Base-by-base conservation (phyloP, 1,140 invertebrate species). In the Drosophila mojavensis region DNA sequence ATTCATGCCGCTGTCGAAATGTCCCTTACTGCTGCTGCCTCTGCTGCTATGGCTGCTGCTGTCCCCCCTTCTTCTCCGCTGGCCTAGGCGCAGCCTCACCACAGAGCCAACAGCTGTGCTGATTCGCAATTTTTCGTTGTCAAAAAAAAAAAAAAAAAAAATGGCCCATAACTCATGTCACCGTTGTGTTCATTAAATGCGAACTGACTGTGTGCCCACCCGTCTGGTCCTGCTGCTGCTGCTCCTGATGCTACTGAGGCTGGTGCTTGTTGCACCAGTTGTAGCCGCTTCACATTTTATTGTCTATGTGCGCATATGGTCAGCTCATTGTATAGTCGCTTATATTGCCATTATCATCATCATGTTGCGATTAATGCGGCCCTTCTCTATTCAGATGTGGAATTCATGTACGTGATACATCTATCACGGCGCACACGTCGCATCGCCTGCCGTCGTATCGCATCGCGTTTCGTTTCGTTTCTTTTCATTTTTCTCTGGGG, bases 221-320 rank as follows among this genome's bases (percentile, higher is more conserved):
- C 59, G 15, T 69, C 59, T 53, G 39, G 17, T 43, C 26, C 51
- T 41, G 13, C 56, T 60, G 26, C 48, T 66, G 28, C 39, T 58
- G 17, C 24, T 51, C 10, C 51, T 61, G 62, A 30, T 30, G 28
- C 28, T 30, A 0, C 20, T 24, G 20, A 24, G 20, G 20, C 20
- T 24, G 20, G 3, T 24, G 20, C 20, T 47, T 17, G 60, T 30
- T 79, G 59, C 53, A 75, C 55, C 72, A 60, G 60, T 69, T 65
- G 45, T 68, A 66, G 59, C 50, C 54, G 66, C 64, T 66, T 75
- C 60, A 56, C 64, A 81, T 82, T 75, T 82, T 64, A 83, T 79
- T 82, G 80, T 83, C 80, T 79, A 82, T 82, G 62, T 83, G 80
- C 80, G 76, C 80, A 82, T 83, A 82, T 82, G 80, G 80, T 83